Conservation (phyloP, 2,797 vertebrate species). For the Cossypha polioptera region DNA sequence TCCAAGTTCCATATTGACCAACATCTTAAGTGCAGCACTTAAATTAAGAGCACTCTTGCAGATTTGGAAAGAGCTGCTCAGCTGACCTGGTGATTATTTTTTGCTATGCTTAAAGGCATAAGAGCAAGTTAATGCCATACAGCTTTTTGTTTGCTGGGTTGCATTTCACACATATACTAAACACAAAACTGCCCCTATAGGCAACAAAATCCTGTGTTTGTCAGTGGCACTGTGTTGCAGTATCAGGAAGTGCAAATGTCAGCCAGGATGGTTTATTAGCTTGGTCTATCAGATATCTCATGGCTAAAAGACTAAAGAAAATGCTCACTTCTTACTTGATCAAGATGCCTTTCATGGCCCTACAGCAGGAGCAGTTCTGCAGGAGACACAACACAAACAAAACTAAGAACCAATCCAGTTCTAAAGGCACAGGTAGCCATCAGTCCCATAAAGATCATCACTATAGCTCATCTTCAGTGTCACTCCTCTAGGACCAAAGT, state of each 20-base stretch:
- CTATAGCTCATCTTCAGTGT: neutral
- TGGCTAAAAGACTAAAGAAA: neutral
- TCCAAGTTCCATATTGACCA: neutral
- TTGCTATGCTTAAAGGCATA: neutral
- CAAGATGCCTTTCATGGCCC: neutral
- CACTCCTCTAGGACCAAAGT: neutral
- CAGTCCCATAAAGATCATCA: neutral
- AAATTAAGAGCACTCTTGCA: neutral
- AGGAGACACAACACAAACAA: neutral
- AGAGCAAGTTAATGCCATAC: neutral
- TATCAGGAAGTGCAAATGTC: neutral
- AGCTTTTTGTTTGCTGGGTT: neutral
- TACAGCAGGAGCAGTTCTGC: neutral
- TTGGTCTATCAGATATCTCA: neutral
- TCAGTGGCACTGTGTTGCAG: neutral
- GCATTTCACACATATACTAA: neutral
- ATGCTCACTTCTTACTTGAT: neutral
- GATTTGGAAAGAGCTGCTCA: neutral
- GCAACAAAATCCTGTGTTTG: neutral
- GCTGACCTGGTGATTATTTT: neutral
- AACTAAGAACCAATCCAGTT: neutral
- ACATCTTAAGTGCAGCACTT: neutral
- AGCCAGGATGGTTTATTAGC: neutral
- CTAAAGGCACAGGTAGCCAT: neutral
- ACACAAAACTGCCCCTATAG: neutral